Evolutionary conservation across 2,888 invertebrate genomes (phyloP).

Genomic region (Sesia apiformis): DNA sequence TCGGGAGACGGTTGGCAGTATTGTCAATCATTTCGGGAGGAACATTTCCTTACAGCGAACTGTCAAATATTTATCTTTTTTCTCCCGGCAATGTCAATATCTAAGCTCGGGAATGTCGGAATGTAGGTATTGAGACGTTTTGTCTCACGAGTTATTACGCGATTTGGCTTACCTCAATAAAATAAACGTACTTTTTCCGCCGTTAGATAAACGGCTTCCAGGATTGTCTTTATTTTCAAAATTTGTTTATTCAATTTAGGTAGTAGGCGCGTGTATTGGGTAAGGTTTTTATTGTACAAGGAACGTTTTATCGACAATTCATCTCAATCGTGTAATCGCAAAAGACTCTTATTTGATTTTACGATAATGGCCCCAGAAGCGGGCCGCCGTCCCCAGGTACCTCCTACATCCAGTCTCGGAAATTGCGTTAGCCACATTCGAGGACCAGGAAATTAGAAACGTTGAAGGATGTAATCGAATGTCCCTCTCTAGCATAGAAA

Average conservation of each 20-base stretch:
- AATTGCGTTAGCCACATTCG: conserved; percentile 72
- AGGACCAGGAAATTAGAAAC: conserved; percentile 73
- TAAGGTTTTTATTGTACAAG: neutral
- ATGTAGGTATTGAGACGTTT: conserved; percentile 34
- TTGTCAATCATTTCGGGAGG: conserved; percentile 43
- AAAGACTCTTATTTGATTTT: conserved; percentile 59
- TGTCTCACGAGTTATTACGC: conserved; percentile 34
- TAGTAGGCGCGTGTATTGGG: neutral
- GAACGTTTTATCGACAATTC: conserved; percentile 23
- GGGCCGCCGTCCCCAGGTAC: conserved; percentile 51
- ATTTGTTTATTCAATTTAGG: neutral
- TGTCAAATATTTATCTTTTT: conserved; percentile 52
- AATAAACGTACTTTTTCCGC: conserved; percentile 27
- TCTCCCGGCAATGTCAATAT: conserved; percentile 48
- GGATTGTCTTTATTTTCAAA: neutral
- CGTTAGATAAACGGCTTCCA: conserved; percentile 2
- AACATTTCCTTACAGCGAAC: conserved; percentile 39
- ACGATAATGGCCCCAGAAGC: conserved; percentile 50
- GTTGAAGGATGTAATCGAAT: conserved; percentile 70
- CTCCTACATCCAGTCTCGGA: conserved; percentile 55
- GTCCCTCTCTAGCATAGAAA: conserved; percentile 48
- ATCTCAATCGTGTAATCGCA: conserved; percentile 50
- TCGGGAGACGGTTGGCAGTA: conserved; percentile 28
- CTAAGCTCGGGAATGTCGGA: conserved; percentile 32
- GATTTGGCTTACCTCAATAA: conserved; percentile 24